These are phyloP conservation scores for Patiria pectinifera DNA, from an alignment of 53 echinoderm and acorn worm species.

Conservation along the genomic window DNA sequence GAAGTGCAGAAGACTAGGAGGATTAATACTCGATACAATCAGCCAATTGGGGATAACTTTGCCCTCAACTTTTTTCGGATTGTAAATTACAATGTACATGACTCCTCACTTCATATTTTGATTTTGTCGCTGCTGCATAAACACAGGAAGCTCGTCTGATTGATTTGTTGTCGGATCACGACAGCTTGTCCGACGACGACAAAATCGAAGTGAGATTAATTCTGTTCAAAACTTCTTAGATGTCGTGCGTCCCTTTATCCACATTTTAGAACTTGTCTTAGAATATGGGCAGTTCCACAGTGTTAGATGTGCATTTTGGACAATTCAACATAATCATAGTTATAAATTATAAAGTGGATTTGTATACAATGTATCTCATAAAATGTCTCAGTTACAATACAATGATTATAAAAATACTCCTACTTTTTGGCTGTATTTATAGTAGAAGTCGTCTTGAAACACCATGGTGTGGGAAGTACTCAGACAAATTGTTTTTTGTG, in stretches of 20 bases:
- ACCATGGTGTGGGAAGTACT: too few species aligned
- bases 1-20: too few species aligned
- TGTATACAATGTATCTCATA: too few species aligned
- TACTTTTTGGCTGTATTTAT: too few species aligned
- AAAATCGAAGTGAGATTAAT: background rate
- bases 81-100: background rate
- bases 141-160: slow-evolving; percentile 6
- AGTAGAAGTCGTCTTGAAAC: too few species aligned
- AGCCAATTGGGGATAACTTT: background rate
- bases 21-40: background rate
- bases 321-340: too few species aligned
- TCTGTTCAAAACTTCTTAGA: background rate
- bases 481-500: too few species aligned
- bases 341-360: too few species aligned
- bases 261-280: background rate
- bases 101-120: background rate
- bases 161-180: slow-evolving; percentile 30
- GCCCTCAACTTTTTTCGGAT: background rate
- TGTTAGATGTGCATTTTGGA: too few species aligned
- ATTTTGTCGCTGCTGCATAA: background rate
- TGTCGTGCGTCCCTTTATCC: background rate
- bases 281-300: background rate
- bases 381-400: too few species aligned
- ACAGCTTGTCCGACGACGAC: slow-evolving; percentile 18
- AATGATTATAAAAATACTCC: too few species aligned